These are phyloP conservation scores for Coracias cyanogaster DNA, from an alignment of 2,797 vertebrate genomes.

Conservation along the genomic window DNA sequence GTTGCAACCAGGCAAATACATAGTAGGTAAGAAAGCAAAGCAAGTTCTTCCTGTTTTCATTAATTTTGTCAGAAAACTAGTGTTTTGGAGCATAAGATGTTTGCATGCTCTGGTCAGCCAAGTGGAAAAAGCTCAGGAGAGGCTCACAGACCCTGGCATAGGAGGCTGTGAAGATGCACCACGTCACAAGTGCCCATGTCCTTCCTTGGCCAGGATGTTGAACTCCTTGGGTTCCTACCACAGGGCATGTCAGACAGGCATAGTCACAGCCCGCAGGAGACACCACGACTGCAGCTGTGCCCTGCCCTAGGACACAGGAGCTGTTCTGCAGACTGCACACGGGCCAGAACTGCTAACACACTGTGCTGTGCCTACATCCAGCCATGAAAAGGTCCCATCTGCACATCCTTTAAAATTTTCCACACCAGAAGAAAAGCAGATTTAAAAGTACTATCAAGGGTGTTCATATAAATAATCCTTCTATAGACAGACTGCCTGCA, in stretches of 20 bases:
- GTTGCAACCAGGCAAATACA: background rate
- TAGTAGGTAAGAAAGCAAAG: background rate
- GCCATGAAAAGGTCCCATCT: background rate
- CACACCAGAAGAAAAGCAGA: background rate
- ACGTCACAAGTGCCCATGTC: background rate
- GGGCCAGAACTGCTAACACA: background rate
- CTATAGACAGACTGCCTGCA: background rate
- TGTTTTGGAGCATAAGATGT: background rate
- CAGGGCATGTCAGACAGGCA: background rate
- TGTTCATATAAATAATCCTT: background rate
- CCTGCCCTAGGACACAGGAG: background rate
- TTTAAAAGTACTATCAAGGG: background rate
- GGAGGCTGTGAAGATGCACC: background rate
- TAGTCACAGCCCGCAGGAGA: background rate
- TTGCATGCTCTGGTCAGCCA: background rate
- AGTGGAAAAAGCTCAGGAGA: background rate
- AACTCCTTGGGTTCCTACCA: background rate
- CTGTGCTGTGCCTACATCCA: background rate
- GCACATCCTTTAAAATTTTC: background rate
- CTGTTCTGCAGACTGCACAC: background rate
- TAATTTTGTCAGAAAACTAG: background rate
- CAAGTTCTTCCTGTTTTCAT: background rate
- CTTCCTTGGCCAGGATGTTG: background rate
- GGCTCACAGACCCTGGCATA: background rate
- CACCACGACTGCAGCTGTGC: background rate